phyloP scores from a whole-genome alignment of 1,140 invertebrate species.

The Melipona quadrifasciata region DNA sequence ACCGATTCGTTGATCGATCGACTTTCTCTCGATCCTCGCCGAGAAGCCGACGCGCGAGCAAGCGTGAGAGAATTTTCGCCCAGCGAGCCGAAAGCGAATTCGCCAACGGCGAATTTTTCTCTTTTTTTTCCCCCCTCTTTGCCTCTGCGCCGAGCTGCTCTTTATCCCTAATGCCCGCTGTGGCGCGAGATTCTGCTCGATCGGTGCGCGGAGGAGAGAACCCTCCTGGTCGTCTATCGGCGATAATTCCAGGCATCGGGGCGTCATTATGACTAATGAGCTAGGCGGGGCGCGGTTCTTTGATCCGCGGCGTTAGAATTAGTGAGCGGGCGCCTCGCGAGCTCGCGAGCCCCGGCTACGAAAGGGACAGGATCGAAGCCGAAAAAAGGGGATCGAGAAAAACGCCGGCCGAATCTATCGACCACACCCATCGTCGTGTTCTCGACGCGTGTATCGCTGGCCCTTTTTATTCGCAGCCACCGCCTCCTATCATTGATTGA shows the following conservation, averaged over 20 bases:
- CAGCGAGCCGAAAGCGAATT: neutral
- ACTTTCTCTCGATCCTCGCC: neutral
- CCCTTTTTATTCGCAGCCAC: neutral
- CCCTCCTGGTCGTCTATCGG: slow-evolving; percentile 11
- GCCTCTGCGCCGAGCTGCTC: neutral
- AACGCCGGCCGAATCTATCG: slow-evolving; percentile 14
- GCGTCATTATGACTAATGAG: slow-evolving; percentile 61
- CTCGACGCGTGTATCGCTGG: neutral
- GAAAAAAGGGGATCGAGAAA: slow-evolving; percentile 14
- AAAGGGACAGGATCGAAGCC: too few species aligned
- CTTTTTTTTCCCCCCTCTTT: too few species aligned
- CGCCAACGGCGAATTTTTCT: neutral
- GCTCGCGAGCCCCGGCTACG: neutral
- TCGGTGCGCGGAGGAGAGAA: too few species aligned
- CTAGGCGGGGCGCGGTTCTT: slow-evolving; percentile 53
- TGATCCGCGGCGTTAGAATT: slow-evolving; percentile 57
- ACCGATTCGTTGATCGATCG: neutral
- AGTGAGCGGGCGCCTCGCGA: slow-evolving; percentile 29
- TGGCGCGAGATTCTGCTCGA: slow-evolving; percentile 1
- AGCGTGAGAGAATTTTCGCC: slow-evolving; percentile 6
- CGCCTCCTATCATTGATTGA: neutral
- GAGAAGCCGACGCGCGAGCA: neutral
- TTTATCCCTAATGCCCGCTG: neutral
- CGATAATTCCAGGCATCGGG: slow-evolving; percentile 56
- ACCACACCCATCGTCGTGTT: slow-evolving; percentile 28